These are phyloP conservation scores for Portunus trituberculatus DNA, from an alignment of 1,140 invertebrate genomes.

Conservation along the genomic window DNA sequence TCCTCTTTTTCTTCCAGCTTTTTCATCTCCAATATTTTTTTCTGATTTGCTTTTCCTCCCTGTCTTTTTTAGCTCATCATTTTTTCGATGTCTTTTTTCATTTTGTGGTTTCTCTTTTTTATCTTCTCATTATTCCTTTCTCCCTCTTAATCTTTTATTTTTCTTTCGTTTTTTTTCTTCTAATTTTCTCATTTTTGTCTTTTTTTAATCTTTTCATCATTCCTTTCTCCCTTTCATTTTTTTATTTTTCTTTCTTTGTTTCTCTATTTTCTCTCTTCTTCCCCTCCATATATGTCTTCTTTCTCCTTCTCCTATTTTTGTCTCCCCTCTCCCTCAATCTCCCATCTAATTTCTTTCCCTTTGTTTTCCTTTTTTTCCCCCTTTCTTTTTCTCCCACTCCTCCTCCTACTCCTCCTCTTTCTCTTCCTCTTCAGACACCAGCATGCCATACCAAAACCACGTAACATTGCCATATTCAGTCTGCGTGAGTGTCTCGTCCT, in stretches of 20 bases:
- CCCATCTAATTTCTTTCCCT: background rate
- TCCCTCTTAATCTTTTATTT: background rate
- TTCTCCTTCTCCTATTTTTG: background rate
- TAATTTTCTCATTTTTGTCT: too few species aligned
- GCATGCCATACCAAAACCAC: too few species aligned
- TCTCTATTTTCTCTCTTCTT: too few species aligned
- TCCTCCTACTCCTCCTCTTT: background rate
- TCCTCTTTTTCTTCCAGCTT: background rate
- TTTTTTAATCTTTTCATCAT: too few species aligned
- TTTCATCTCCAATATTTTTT: background rate
- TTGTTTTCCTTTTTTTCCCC: background rate
- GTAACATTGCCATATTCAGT: conserved; percentile 5
- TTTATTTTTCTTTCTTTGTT: too few species aligned
- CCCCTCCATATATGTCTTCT: too few species aligned
- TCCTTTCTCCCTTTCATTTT: too few species aligned
- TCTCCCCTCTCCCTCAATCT: background rate
- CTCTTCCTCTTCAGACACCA: background rate
- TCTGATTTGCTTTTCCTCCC: background rate
- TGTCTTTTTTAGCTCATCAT: background rate
- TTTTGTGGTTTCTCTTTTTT: background rate
- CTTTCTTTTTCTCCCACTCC: background rate
- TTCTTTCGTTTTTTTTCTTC: background rate
- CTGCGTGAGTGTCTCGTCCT: background rate
- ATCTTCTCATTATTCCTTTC: background rate
- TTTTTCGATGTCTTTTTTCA: too few species aligned